phyloP scores from a whole-genome alignment of 2,113 vertebrate genomes.

The Pontoporia blainvillei region DNA sequence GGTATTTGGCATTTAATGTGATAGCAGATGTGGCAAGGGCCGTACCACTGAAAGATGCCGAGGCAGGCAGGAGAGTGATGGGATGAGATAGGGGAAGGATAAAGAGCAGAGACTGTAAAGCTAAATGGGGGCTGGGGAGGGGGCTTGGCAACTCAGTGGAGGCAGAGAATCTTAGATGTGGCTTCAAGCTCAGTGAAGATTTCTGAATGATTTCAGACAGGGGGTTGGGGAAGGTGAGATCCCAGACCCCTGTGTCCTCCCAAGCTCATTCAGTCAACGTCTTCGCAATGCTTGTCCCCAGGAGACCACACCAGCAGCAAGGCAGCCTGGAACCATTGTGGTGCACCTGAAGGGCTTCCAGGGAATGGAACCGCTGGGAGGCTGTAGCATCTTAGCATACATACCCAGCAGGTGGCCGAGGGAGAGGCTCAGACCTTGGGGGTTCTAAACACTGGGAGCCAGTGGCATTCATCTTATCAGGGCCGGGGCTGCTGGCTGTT shows the following conservation, averaged over 20 bases:
- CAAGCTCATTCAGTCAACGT: neutral
- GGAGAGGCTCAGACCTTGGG: neutral
- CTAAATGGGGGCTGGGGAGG: too few species aligned
- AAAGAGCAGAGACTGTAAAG: neutral
- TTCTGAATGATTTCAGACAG: neutral
- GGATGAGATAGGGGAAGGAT: neutral
- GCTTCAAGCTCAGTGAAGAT: neutral
- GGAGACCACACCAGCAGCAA: neutral
- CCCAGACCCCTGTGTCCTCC: neutral
- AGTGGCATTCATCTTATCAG: constrained; percentile 21
- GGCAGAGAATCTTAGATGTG: neutral
- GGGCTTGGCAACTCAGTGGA: neutral
- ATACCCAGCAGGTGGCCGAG: neutral
- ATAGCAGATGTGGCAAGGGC: neutral
- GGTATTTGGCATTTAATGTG: neutral
- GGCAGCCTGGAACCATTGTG: neutral
- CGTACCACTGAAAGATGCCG: neutral
- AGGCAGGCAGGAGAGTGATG: neutral
- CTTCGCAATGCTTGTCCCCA: neutral
- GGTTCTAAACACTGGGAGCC: neutral
- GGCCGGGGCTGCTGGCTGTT: neutral
- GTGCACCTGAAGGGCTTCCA: neutral
- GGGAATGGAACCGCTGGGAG: neutral
- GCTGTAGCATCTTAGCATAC: neutral
- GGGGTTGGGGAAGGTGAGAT: neutral